Evolutionary conservation across 2,797 vertebrate genomes (phyloP).

Genomic region (Gallinago nigripennis): DNA sequence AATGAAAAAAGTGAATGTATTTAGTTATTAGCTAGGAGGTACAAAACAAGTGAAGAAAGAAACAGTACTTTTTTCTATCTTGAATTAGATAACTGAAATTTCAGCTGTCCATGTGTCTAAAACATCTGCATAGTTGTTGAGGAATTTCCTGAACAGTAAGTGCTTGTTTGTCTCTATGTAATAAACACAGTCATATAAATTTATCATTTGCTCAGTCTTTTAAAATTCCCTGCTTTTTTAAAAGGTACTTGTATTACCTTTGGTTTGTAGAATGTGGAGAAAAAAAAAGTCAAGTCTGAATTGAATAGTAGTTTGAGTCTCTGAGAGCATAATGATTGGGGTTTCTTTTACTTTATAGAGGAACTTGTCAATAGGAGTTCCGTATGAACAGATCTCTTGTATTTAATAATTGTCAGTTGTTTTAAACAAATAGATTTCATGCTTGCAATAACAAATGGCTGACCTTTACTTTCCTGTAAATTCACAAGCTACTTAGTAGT

Average conservation of each 20-base stretch:
- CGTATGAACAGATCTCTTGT: neutral
- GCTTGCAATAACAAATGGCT: neutral
- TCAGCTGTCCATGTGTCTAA: neutral
- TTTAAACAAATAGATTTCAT: neutral
- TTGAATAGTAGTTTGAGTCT: neutral
- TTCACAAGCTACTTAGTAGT: neutral
- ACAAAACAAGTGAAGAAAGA: conserved; percentile 54
- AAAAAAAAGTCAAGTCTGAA: neutral
- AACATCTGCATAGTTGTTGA: neutral
- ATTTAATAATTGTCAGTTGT: neutral
- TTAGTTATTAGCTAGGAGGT: conserved; percentile 65
- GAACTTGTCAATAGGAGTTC: neutral
- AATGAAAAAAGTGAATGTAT: conserved; percentile 62
- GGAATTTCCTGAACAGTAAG: neutral
- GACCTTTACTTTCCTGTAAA: neutral
- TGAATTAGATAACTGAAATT: neutral
- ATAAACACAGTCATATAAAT: neutral
- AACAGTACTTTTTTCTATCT: neutral
- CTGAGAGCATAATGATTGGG: neutral
- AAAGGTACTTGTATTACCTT: neutral
- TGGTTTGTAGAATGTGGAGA: neutral
- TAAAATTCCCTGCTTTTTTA: neutral
- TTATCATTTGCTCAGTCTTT: neutral
- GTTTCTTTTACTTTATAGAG: neutral
- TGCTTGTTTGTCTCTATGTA: neutral